Conservation (phyloP, 2,113 vertebrate genomes). For the Hippocampus mohnikei region DNA sequence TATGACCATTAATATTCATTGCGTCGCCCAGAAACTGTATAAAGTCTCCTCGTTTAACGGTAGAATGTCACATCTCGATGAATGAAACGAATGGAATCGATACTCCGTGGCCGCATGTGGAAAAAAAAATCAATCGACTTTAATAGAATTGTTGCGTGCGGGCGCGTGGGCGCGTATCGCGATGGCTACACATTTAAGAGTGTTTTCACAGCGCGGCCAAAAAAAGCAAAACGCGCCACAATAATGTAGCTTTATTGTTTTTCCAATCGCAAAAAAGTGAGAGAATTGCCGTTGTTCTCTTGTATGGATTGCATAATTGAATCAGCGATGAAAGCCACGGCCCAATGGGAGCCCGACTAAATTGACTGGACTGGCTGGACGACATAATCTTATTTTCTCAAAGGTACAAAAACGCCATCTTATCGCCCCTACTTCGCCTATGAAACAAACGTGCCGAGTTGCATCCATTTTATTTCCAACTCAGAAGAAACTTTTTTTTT, state of each 20-base stretch:
- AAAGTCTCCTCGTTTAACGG: neutral
- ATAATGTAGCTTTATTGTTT: constrained; percentile 8
- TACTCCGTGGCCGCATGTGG: constrained; percentile 2
- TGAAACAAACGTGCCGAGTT: neutral
- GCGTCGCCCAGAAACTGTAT: neutral
- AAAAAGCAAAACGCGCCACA: neutral
- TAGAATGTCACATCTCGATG: neutral
- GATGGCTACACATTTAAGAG: neutral
- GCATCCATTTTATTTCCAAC: neutral
- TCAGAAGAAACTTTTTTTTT: neutral
- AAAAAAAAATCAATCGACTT: constrained; percentile 6
- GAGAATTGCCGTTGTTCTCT: neutral
- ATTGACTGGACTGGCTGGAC: neutral
- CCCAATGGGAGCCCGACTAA: neutral
- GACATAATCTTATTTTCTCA: neutral
- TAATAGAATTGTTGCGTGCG: constrained; percentile 9
- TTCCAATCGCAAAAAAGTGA: neutral
- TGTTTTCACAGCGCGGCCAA: neutral
- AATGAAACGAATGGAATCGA: constrained; percentile 3
- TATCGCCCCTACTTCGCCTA: neutral
- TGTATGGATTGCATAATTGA: constrained; percentile 1
- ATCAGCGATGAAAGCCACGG: neutral
- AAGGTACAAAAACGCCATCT: constrained; percentile 1
- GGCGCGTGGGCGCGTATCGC: neutral
- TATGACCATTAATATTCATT: neutral